Conservation (phyloP, 2,888 invertebrate genomes). For the Alitta virens region DNA sequence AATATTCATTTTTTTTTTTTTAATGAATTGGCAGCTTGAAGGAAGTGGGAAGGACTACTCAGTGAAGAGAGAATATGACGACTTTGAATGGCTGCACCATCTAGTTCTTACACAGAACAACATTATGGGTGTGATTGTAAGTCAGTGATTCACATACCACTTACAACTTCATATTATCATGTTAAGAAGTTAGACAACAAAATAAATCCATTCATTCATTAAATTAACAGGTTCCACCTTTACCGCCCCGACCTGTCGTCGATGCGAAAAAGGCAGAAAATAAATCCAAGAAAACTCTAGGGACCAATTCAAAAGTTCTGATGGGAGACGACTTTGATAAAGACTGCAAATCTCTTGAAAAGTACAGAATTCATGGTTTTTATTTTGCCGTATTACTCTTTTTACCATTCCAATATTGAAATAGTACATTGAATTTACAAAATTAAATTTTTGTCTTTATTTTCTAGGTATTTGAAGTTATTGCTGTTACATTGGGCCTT, state of each 20-base stretch:
- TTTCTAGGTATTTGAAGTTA: conserved; percentile 49
- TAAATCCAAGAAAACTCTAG: conserved; percentile 53
- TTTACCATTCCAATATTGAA: neutral
- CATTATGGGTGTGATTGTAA: conserved; percentile 55
- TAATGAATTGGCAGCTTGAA: conserved; percentile 2
- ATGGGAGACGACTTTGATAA: conserved; percentile 57
- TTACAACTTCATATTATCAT: too few relatives aligned
- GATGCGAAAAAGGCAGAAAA: conserved; percentile 55
- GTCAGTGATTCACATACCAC: conserved; percentile 17
- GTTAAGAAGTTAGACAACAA: too few relatives aligned
- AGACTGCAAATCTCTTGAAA: conserved; percentile 56
- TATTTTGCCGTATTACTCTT: neutral
- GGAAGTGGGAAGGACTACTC: conserved; percentile 10
- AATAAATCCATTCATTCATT: too few relatives aligned
- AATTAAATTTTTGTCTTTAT: neutral
- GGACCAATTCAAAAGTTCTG: conserved; percentile 52
- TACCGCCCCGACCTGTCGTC: conserved; percentile 55
- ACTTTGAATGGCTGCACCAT: conserved; percentile 59
- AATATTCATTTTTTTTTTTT: too few relatives aligned
- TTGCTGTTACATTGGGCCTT: conserved; percentile 50
- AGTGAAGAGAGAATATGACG: conserved; percentile 53
- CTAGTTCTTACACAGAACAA: conserved; percentile 52
- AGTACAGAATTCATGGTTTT: conserved; percentile 32
- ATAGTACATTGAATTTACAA: neutral
- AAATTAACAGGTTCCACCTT: conserved; percentile 52